These are phyloP conservation scores for Drepanosiphum platanoidis DNA, from an alignment of 2,888 invertebrate genomes.

Conservation along the genomic window DNA sequence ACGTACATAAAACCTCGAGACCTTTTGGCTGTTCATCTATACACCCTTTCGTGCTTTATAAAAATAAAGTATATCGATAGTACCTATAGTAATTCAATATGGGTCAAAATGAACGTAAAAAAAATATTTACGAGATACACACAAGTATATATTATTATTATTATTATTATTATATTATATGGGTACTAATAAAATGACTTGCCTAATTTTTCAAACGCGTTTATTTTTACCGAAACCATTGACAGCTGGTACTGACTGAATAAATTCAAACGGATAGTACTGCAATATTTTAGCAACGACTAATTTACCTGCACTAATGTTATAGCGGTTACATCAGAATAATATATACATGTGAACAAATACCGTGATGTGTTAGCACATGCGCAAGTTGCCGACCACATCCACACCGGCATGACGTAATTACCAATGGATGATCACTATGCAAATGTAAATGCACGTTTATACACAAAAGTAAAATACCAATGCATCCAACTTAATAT, in stretches of 20 bases:
- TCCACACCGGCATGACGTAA: slow-evolving; percentile 41
- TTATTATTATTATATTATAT: neutral
- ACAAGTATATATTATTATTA: neutral
- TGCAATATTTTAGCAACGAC: slow-evolving; percentile 10
- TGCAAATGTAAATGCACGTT: slow-evolving; percentile 22
- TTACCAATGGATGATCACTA: slow-evolving; percentile 42
- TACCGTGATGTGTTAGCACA: slow-evolving; percentile 34
- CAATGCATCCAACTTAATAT: slow-evolving; percentile 37
- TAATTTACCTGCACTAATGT: neutral
- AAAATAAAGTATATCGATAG: slow-evolving; percentile 3
- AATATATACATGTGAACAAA: slow-evolving; percentile 7
- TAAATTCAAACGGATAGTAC: neutral
- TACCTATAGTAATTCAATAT: slow-evolving; percentile 31
- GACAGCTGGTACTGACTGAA: neutral
- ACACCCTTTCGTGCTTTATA: slow-evolving; percentile 39
- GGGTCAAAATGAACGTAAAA: slow-evolving; percentile 26
- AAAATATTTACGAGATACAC: slow-evolving; percentile 27
- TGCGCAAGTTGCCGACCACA: slow-evolving; percentile 14
- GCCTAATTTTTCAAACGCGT: neutral
- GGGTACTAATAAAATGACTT: neutral
- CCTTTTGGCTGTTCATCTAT: neutral
- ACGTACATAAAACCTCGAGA: neutral
- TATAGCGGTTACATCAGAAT: slow-evolving; percentile 36
- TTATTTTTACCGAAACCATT: slow-evolving; percentile 7
- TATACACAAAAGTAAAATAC: neutral